A percentile compares a stretch with the other conserved stretches of the same genome.
phyloP scores from a whole-genome alignment of 2,797 vertebrate species.

The Danionella dracula region DNA sequence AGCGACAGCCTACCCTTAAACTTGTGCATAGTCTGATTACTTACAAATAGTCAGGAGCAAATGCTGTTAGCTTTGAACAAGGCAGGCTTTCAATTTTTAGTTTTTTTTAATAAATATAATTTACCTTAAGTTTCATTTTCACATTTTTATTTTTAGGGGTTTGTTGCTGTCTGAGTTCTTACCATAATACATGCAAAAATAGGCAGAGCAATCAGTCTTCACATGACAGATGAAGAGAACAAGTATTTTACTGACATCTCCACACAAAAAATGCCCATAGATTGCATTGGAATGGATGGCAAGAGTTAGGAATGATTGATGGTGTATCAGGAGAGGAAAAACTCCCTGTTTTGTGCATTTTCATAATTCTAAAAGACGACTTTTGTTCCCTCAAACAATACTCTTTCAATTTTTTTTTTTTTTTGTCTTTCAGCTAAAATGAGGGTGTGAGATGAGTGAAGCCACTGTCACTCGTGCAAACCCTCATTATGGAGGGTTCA shows the following conservation, averaged over 20 bases:
- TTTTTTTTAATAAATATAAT: too few species aligned
- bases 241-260: slow-evolving; percentile 48
- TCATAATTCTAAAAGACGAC: slow-evolving; percentile 48
- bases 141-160: too few species aligned
- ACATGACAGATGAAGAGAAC: slow-evolving; percentile 37
- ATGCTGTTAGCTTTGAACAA: neutral
- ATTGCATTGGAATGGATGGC: slow-evolving; percentile 45
- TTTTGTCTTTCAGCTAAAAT: slow-evolving; percentile 58
- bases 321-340: slow-evolving; percentile 52
- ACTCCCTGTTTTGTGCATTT: slow-evolving; percentile 47
- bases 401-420: slow-evolving; percentile 50
- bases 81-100: too few species aligned
- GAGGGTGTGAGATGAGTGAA: slow-evolving; percentile 62
- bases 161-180: too few species aligned
- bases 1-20: neutral
- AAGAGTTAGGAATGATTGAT: slow-evolving; percentile 59
- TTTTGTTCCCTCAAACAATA: slow-evolving; percentile 47
- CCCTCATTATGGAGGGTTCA: slow-evolving; percentile 63
- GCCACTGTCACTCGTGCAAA: slow-evolving; percentile 51
- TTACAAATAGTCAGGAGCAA: slow-evolving; percentile 13
- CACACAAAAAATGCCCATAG: slow-evolving; percentile 47
- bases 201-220: slow-evolving; percentile 36
- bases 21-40: neutral
- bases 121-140: too few species aligned
- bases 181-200: neutral